Evolutionary conservation across 2,888 invertebrate genomes (phyloP), one percentile per base, ranked within the genome.

Genomic region (Heliconius erato): DNA sequence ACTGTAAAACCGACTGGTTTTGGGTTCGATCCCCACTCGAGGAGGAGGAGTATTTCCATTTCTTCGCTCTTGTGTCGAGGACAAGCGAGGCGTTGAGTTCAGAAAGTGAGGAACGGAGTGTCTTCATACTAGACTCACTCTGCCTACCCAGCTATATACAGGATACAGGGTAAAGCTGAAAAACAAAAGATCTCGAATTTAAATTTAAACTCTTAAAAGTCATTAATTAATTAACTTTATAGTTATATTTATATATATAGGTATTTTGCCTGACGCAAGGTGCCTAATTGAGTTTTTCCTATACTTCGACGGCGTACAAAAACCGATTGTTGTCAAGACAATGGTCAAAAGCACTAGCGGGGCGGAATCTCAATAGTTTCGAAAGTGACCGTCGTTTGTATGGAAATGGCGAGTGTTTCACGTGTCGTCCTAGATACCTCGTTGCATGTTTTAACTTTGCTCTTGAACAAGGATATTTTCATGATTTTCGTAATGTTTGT

Each of bases 381-480:
- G 95, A 95, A 95, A 95, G 94, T 92, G 93, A 89, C 92, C 91
- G 93, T 92, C 91, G 92, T 94, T 94, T 93, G 92, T 93, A 94
- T 95, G 94, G 93, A 93, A 94, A 94, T 95, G 91, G 91, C 90
- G 85, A 84, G 88, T 88, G 84, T 87, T 89, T 92, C 92, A 91
- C 92, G 90, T 90, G 92, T 89, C 90, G 93, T 89, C 91, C 91
- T 88, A 90, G 84, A 92, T 90, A 92, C 93, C 94, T 91, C 91
- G 89, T 93, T 93, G 91, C 93, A 92, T 92, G 89, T 87, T 88
- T 91, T 91, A 91, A 91, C 90, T 90, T 91, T 90, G 89, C 83
- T 81, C 81, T 85, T 82, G 80, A 28, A 67, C 67, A 65, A 83
- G 85, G 84, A 83, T 85, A 81, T 83, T 81, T 76, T 68, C 76